Evolutionary conservation across 2,113 vertebrate genomes (phyloP).

Genomic region (Leucoraja erinaceus): DNA sequence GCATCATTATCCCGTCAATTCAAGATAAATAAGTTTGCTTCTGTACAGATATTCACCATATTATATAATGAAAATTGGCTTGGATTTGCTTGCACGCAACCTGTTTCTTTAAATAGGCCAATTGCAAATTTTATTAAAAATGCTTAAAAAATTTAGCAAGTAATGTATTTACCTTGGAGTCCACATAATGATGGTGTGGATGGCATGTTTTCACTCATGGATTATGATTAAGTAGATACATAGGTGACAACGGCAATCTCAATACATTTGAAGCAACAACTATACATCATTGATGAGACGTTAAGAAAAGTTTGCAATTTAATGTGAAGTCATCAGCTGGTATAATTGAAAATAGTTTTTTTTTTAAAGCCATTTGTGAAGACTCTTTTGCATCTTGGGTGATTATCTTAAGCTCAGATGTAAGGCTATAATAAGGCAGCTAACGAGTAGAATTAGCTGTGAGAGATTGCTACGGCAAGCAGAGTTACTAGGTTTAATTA

Average conservation of each 20-base stretch:
- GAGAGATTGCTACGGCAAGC: conserved; percentile 44
- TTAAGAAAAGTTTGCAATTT: conserved; percentile 49
- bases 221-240: neutral
- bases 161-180: conserved; percentile 64
- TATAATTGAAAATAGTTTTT: conserved; percentile 59
- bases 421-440: conserved; percentile 54
- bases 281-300: conserved; percentile 60
- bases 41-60: conserved; percentile 59
- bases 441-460: conserved; percentile 49
- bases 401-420: conserved; percentile 72
- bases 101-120: conserved; percentile 53
- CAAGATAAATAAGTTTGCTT: conserved; percentile 66
- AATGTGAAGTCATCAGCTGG: conserved; percentile 68
- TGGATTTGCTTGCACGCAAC: conserved; percentile 58
- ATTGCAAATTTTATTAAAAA: conserved; percentile 51
- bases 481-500: conserved; percentile 42
- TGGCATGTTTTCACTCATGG: neutral
- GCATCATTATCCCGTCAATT: conserved; percentile 54
- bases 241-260: neutral
- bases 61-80: conserved; percentile 54
- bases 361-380: conserved; percentile 45
- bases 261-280: conserved; percentile 51
- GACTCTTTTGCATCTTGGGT: conserved; percentile 44
- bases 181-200: conserved; percentile 54
- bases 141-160: conserved; percentile 52